Conservation (phyloP, 1,140 invertebrate species). For the Phocides pigmalion region DNA sequence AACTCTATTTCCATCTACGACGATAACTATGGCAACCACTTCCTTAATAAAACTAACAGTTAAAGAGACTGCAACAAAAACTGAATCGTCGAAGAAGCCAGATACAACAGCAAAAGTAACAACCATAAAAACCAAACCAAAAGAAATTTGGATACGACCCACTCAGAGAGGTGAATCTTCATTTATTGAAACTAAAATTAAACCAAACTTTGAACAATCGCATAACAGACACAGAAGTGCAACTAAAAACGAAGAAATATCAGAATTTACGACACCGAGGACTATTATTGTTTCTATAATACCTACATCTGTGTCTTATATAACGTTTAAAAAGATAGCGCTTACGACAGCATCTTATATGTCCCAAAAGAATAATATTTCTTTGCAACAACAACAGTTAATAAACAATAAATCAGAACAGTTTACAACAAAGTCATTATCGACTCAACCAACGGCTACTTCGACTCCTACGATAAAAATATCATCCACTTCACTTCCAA, state of each 20-base stretch:
- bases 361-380: constrained; percentile 50
- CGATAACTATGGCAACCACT: constrained; percentile 35
- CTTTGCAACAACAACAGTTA: constrained; percentile 11
- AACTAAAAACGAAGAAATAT: constrained; percentile 58
- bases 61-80: constrained; percentile 38
- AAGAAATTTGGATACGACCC: constrained; percentile 79
- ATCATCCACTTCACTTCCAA: constrained; percentile 38
- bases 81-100: constrained; percentile 41
- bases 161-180: constrained; percentile 75
- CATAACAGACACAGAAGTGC: constrained; percentile 50
- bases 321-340: constrained; percentile 74
- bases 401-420: constrained; percentile 50
- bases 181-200: constrained; percentile 59
- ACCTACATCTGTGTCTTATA: constrained; percentile 74
- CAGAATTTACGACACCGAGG: constrained; percentile 68
- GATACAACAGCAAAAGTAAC: constrained; percentile 52
- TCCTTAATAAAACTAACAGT: constrained; percentile 34
- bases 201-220: constrained; percentile 50
- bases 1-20: constrained; percentile 25
- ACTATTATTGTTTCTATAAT: constrained; percentile 80
- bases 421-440: constrained; percentile 58
- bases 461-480: constrained; percentile 53
- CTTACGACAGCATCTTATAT: constrained; percentile 64
- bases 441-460: constrained; percentile 48
- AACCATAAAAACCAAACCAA: constrained; percentile 66